These are phyloP conservation scores for Agrilus biguttatus DNA, from an alignment of 2,888 invertebrate species.

Conservation along the genomic window DNA sequence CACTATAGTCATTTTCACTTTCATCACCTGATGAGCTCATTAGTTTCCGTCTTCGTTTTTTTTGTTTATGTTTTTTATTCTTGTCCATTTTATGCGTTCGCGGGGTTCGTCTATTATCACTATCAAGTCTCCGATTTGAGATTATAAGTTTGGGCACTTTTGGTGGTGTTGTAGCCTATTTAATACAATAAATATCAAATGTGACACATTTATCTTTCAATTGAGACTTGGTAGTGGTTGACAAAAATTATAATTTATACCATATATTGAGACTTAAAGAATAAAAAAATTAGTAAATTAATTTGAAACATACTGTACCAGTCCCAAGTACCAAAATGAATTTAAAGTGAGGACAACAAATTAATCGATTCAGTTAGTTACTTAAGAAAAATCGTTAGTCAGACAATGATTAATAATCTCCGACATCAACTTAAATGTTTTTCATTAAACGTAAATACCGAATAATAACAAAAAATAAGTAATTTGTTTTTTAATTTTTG, in stretches of 20 bases:
- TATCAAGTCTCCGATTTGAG: conserved; percentile 29
- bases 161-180: conserved; percentile 28
- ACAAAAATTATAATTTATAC: neutral
- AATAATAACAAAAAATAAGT: too few species aligned
- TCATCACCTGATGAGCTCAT: conserved; percentile 43
- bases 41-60: conserved; percentile 41
- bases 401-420: neutral
- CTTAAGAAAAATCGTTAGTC: too few species aligned
- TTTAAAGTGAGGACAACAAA: too few species aligned
- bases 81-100: conserved; percentile 30
- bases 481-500: neutral
- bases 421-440: neutral
- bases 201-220: neutral
- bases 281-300: too few species aligned
- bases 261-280: too few species aligned
- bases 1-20: conserved; percentile 52
- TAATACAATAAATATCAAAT: neutral
- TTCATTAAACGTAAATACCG: too few species aligned
- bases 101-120: conserved; percentile 27
- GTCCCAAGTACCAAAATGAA: too few species aligned
- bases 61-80: conserved; percentile 33
- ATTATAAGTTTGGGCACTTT: conserved; percentile 38
- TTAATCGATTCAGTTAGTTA: too few species aligned
- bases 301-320: neutral
- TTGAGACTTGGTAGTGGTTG: neutral